Evolutionary conservation across 2,113 vertebrate species (phyloP).

Genomic region (Ailurus styani): DNA sequence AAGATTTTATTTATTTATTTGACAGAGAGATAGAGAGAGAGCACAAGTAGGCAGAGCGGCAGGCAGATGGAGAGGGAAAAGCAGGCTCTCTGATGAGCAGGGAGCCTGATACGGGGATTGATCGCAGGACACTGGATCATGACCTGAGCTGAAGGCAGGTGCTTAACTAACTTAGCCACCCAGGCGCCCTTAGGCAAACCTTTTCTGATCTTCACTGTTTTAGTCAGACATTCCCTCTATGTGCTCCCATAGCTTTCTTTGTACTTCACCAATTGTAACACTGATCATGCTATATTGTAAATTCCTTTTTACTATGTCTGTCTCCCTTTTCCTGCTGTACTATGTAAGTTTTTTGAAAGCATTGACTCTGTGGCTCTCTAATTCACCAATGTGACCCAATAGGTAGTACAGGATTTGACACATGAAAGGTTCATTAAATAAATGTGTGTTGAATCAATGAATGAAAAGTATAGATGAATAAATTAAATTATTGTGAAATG

Average conservation of each 20-base stretch:
- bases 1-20: too few relatives aligned
- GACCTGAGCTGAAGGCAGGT: too few relatives aligned
- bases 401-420: constrained; percentile 23
- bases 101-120: too few relatives aligned
- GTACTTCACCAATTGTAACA: background rate
- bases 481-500: constrained; percentile 27
- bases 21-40: too few relatives aligned
- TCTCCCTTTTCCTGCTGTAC: background rate
- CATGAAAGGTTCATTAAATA: background rate
- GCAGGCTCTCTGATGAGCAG: too few relatives aligned
- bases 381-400: background rate
- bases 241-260: background rate
- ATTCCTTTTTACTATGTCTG: background rate
- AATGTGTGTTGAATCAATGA: background rate
- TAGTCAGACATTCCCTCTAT: background rate
- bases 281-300: background rate
- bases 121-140: too few relatives aligned
- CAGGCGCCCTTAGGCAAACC: background rate
- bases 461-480: background rate
- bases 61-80: too few relatives aligned
- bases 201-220: background rate
- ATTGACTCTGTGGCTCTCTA: background rate
- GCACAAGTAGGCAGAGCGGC: too few relatives aligned
- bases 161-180: too few relatives aligned
- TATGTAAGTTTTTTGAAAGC: background rate